Conservation (phyloP, 2,797 vertebrate species). For the Sphenodon punctatus region DNA sequence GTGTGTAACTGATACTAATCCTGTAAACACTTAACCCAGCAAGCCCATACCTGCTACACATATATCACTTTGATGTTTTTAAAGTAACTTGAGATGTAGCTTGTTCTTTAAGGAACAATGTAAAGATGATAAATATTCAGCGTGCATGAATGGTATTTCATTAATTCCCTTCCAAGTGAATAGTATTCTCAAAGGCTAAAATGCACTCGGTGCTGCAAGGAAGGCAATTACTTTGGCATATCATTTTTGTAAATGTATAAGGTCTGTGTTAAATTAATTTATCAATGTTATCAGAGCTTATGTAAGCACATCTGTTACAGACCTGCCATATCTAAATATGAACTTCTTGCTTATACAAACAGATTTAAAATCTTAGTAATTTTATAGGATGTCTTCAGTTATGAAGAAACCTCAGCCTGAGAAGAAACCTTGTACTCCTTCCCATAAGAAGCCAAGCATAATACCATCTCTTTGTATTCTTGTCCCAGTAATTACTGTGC, state of each 20-base stretch:
- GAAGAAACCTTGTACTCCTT: neutral
- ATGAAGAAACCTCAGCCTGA: neutral
- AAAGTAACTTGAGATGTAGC: slow-evolving; percentile 10
- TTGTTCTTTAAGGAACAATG: neutral
- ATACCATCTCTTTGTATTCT: neutral
- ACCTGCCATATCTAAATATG: neutral
- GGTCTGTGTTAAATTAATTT: slow-evolving; percentile 33
- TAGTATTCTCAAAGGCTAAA: slow-evolving; percentile 4
- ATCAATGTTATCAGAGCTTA: slow-evolving; percentile 27
- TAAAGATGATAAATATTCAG: neutral
- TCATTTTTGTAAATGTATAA: slow-evolving; percentile 22
- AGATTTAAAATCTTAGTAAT: slow-evolving; percentile 1
- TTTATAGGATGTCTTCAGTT: slow-evolving; percentile 9
- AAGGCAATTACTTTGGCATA: slow-evolving; percentile 48
- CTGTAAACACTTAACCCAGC: neutral
- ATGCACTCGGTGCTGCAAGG: slow-evolving; percentile 32
- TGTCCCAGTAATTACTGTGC: slow-evolving; percentile 19
- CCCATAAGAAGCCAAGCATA: slow-evolving; percentile 25
- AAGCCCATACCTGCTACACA: neutral
- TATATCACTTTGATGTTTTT: neutral
- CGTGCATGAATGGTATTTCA: neutral
- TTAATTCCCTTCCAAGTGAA: slow-evolving; percentile 25
- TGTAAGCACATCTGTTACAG: slow-evolving; percentile 25
- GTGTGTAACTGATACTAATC: neutral
- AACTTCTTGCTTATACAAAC: neutral